Percentiles rank a stretch among this genome's conserved stretches.
These are phyloP conservation scores for Notothenia rossii DNA, from an alignment of 2,113 vertebrate species.

Conservation along the genomic window DNA sequence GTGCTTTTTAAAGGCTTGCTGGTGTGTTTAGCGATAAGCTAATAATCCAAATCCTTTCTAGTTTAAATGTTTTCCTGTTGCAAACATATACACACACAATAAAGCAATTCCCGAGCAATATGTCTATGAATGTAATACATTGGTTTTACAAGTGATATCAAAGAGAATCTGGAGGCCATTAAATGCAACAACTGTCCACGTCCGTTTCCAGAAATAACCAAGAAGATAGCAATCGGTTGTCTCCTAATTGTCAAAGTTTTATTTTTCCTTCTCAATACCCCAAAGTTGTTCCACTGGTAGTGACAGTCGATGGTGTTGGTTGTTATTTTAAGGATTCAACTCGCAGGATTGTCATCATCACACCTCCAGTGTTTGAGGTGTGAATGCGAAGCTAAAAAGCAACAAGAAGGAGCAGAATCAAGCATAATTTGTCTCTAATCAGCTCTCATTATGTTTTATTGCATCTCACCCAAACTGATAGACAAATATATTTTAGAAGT, in stretches of 20 bases:
- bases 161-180: too few species aligned
- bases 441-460: too few species aligned
- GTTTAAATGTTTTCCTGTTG: neutral
- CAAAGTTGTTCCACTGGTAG: too few species aligned
- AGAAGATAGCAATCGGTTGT: too few species aligned
- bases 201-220: too few species aligned
- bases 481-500: neutral
- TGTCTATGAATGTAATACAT: neutral
- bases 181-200: too few species aligned
- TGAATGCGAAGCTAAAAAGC: neutral
- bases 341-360: slow-evolving; percentile 4
- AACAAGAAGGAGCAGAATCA: neutral
- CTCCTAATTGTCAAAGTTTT: too few species aligned
- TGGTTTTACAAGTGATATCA: too few species aligned
- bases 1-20: neutral
- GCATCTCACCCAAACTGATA: neutral
- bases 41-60: too few species aligned
- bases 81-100: neutral
- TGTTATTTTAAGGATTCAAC: neutral
- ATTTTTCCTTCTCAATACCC: too few species aligned
- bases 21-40: too few species aligned
- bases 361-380: neutral
- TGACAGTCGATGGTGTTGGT: neutral
- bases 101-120: neutral
- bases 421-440: neutral